Conservation (phyloP, 2,797 vertebrate species). For the Cephalopachus bancanus region DNA sequence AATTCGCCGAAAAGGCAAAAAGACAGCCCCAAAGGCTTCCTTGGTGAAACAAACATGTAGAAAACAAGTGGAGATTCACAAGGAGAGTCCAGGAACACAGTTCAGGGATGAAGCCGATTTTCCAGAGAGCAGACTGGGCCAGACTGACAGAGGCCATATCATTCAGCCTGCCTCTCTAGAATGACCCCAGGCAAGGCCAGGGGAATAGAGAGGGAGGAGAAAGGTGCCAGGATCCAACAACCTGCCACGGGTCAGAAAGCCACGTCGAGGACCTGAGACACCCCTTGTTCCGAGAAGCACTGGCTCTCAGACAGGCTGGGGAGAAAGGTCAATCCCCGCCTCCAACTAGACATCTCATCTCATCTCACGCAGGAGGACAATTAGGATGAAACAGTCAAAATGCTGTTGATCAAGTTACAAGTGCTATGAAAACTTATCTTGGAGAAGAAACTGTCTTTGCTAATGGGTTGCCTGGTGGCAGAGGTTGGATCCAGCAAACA, state of each 20-base stretch:
- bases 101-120: not conserved
- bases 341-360: not conserved
- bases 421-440: not conserved
- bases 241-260: not conserved
- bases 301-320: not conserved
- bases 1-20: conserved; percentile 34
- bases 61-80: not conserved
- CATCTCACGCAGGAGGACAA: not conserved
- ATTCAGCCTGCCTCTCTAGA: no score
- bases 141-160: no score
- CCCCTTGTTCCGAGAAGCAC: not conserved
- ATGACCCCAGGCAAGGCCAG: not conserved
- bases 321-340: not conserved
- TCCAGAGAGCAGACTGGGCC: not conserved
- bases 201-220: not conserved
- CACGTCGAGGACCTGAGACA: not conserved
- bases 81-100: not conserved
- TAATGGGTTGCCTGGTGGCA: not conserved
- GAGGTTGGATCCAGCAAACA: not conserved
- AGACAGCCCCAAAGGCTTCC: conserved; percentile 34
- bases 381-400: not conserved
- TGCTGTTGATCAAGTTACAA: not conserved
- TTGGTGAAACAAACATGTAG: not conserved
- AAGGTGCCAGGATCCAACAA: not conserved
- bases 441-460: not conserved